A percentile compares a stretch with the other conserved stretches of the same genome.
Conservation (phyloP, 2,888 invertebrate species). For the Pristionchus maxplancki region DNA sequence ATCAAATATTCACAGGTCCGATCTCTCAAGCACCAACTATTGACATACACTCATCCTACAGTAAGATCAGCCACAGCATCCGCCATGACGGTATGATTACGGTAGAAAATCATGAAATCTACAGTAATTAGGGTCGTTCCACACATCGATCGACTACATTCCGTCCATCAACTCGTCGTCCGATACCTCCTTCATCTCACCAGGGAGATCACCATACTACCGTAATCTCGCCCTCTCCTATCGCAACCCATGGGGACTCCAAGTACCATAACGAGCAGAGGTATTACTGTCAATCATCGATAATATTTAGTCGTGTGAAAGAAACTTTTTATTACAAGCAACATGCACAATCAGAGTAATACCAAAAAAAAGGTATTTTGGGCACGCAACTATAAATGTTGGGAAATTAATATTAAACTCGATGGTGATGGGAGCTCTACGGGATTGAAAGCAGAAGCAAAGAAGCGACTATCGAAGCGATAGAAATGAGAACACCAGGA, state of each 20-base stretch:
- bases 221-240: conserved; percentile 32
- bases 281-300: conserved; percentile 2
- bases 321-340: not conserved
- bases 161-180: conserved; percentile 47
- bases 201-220: conserved; percentile 22
- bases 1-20: conserved; percentile 60
- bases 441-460: not conserved
- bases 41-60: conserved; percentile 71
- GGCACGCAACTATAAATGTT: not conserved
- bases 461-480: not conserved
- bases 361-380: not conserved
- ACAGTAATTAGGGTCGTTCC: conserved; percentile 33
- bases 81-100: conserved; percentile 60
- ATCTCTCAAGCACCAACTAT: conserved; percentile 71
- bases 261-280: conserved; percentile 18
- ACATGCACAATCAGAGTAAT: not conserved
- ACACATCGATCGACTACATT: conserved; percentile 40
- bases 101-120: not conserved
- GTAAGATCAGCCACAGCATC: conserved; percentile 64
- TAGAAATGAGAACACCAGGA: not conserved
- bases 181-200: not conserved
- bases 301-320: not conserved
- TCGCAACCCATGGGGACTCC: not conserved
- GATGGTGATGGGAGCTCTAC: not conserved
- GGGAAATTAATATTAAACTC: not conserved